Evolutionary conservation across 2,797 vertebrate genomes (phyloP).

Genomic region (Heterohyrax brucei): DNA sequence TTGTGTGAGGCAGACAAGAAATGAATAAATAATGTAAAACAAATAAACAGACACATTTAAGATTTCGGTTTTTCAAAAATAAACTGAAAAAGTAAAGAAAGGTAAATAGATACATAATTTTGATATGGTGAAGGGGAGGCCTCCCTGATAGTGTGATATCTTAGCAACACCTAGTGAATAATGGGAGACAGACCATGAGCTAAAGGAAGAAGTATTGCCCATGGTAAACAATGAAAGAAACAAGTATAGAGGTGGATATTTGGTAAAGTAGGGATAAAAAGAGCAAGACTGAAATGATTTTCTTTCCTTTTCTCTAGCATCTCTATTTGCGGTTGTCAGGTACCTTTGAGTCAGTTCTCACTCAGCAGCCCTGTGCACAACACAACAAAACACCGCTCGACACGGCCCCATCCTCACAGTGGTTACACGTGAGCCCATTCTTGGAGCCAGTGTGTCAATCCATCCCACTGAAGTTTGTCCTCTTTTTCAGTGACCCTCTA

Average conservation of each 20-base stretch:
- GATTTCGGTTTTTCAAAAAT: conserved; percentile 36
- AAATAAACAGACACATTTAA: not conserved
- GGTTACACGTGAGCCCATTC: no score
- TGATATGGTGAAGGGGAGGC: not conserved
- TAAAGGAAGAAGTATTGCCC: not conserved
- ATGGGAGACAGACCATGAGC: not conserved
- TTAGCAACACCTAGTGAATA: not conserved
- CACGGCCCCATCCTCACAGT: no score
- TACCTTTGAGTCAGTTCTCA: no score
- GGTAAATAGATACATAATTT: not conserved
- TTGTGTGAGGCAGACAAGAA: not conserved
- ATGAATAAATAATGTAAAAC: not conserved
- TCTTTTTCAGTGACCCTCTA: no score
- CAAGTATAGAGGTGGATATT: not conserved
- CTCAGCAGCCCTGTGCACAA: no score
- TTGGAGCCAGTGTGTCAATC: no score
- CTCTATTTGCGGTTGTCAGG: no score
- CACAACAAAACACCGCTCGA: no score
- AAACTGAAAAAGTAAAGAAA: conserved; percentile 24
- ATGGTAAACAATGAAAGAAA: not conserved
- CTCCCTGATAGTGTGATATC: not conserved
- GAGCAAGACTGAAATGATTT: not conserved
- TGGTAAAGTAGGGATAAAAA: not conserved
- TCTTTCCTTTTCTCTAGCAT: not conserved
- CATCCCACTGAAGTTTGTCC: no score